Evolutionary conservation across 2,113 vertebrate genomes (phyloP).

Genomic region (Piliocolobus tephrosceles): DNA sequence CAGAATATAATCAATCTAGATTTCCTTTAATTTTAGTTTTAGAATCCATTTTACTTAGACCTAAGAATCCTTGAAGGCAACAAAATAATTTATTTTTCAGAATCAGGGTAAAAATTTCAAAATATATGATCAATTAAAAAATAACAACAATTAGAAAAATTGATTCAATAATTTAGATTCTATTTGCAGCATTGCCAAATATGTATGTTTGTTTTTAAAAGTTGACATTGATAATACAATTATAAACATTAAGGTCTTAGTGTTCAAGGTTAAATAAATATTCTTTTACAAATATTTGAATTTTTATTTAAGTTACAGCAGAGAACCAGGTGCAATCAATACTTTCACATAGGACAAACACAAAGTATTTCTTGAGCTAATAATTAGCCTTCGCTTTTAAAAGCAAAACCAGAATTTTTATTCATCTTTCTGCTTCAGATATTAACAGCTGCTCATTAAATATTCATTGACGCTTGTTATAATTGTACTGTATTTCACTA

Average conservation of each 20-base stretch:
- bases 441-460: slow-evolving; percentile 3
- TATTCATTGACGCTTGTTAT: not conserved
- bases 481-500: not conserved
- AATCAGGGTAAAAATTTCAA: slow-evolving; percentile 37
- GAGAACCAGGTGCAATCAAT: not conserved
- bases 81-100: slow-evolving; percentile 17
- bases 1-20: not conserved
- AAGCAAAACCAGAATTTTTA: not conserved
- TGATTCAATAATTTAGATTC: slow-evolving; percentile 17
- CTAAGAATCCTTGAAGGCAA: not conserved
- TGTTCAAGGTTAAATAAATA: slow-evolving; percentile 1
- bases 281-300: not conserved
- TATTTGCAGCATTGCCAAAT: not conserved
- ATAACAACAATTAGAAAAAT: not conserved
- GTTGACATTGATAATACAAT: not conserved
- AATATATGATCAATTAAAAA: not conserved
- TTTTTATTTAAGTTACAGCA: not conserved
- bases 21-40: not conserved
- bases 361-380: slow-evolving; percentile 24
- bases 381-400: not conserved
- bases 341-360: not conserved
- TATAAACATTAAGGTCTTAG: not conserved
- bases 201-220: not conserved
- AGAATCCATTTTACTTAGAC: slow-evolving; percentile 9
- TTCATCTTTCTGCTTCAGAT: not conserved